Evolutionary conservation across 2,888 invertebrate genomes (phyloP).

Genomic region (Dynastes hyllus): DNA sequence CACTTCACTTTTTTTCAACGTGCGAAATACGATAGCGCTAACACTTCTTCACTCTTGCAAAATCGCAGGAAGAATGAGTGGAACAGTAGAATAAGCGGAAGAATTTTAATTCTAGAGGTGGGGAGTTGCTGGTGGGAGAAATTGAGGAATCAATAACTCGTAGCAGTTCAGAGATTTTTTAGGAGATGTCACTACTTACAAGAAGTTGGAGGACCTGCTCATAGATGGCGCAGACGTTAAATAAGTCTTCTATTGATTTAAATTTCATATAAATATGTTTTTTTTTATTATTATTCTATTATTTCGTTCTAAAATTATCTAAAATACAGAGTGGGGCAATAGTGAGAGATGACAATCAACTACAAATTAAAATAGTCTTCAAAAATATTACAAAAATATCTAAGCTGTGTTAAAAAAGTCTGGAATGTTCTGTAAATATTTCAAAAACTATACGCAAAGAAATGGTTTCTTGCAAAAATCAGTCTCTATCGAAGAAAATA

Average conservation of each 20-base stretch:
- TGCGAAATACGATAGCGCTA: background rate
- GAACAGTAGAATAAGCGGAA: conserved; percentile 2
- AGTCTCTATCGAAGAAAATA: no score
- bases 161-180: no score
- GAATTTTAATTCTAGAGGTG: conserved; percentile 10
- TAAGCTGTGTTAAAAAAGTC: no score
- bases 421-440: no score
- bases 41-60: background rate
- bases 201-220: background rate
- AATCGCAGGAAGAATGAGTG: background rate
- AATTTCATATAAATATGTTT: background rate
- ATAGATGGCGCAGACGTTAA: background rate
- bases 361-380: no score
- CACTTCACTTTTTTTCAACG: background rate
- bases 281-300: background rate
- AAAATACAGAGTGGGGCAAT: no score
- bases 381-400: no score
- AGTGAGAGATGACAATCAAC: no score
- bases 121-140: background rate
- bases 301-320: background rate
- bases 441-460: no score
- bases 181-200: background rate
- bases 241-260: no score
- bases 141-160: background rate
- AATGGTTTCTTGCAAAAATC: no score